Evolutionary conservation across 2,888 invertebrate genomes (phyloP), one percentile per base, ranked within the genome.

Genomic region (Polydesmus complanatus): DNA sequence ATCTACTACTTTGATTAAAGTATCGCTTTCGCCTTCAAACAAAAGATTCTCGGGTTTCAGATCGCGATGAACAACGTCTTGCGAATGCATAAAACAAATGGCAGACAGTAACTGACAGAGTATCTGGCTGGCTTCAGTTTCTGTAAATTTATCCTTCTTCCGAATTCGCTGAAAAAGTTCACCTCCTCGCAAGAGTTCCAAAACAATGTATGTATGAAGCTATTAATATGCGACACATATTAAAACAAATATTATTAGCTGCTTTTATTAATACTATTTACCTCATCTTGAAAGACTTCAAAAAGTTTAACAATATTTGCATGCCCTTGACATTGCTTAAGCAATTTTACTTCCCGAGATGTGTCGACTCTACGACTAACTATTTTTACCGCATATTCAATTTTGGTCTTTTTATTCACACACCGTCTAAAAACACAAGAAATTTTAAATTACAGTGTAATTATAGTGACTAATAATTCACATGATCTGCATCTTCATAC

Each of bases 11-110:
- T 94, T 93, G 22, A 96, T 81, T 66, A 80, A 78, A 18, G 82
- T 79, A 64, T 78, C 79, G 62, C 72, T 75, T 49, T 74, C 72
- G 64, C 80, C 78, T 8, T 80, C 80, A 71, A 84, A 87, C 22
- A 87, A 77, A 54, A 86, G 75, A 73, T 87, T 87, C 78, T 94
- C 96, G 0, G 95, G 95, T 74, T 96, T 97, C 19, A 97, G 78
- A 74, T 96, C 96, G 27, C 95, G 77, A 73, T 97, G 96, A 59
- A 92, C 93, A 53, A 93, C 85, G 19, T 86, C 83, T 60, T 84
- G 78, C 23, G 80, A 77, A 76, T 95, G 95, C 82, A 96, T 85
- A 73, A 85, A 90, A 27, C 81, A 77, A 22, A 95, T 84, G 56
- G 92, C 94, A 19, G 83, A 79, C 0, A 89, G 86, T 52, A 96